Base-by-base conservation (phyloP, 2,888 invertebrate genomes). In the Corythucha ciliata region DNA sequence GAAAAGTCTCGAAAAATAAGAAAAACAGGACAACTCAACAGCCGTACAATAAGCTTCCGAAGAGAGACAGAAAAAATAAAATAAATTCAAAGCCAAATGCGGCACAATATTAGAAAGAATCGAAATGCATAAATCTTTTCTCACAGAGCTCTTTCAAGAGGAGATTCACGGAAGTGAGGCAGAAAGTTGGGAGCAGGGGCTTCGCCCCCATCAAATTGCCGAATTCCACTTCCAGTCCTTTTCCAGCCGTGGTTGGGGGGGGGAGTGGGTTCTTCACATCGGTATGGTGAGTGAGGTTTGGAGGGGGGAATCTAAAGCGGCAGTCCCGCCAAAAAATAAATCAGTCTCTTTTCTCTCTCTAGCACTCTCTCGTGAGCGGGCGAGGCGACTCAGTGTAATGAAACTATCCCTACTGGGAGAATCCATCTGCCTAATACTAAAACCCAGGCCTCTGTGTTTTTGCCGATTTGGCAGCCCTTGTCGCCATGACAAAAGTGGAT, bases 71-170 rank as follows among this genome's bases (percentile, higher is more conserved):
- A 18, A 7, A 33, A 33, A 33, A 4, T 14, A 16, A 44, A 36
- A 51, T 51, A 51, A 45, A 51, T 51, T 37, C 39, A 27, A 24
- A 37, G 39, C 37, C 27, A 44, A 24, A 37, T 26, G 45, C 16
- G 39, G 39, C 14, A 37, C 51, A 51, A 51, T 51, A 51, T 51
- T 51, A 45, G 45, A 45, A 37, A 51, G 51, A 51, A 51, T 51
- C 51, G 45, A 51, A 51, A n/a, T 37, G 32, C 20, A 51, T 51
- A 51, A 51, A 51, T 51, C 51, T 45, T 51, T 18, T 24, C 7
- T 26, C 24, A n/a, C 45, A 34, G 46, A 24, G 22, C 40, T 24
- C 29, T 40, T 25, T 29, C 29, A 40, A 22, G 18, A 22, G 48
- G 48, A 39, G 39, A 18, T 37, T 27, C n/a, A n/a, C n/a, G 48